Base-by-base conservation (phyloP, 2,113 vertebrate species). In the Scomber japonicus region DNA sequence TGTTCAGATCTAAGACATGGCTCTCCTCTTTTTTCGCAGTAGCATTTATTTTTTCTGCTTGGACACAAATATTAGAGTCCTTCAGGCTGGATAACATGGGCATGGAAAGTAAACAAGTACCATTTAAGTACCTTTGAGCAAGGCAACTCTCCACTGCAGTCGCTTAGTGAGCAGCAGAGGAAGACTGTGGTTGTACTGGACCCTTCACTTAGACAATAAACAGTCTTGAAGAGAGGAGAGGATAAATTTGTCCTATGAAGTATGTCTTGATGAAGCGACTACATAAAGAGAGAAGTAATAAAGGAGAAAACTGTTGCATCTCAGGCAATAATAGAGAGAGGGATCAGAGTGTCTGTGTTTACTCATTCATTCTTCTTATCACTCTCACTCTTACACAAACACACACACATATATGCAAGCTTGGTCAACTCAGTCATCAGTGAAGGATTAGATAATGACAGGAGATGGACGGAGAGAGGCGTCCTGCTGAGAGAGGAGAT, bases 381-480 rank as follows among this genome's bases (percentile, higher is more conserved):
- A 70, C 51, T 11, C 61, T 27, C 24, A 27, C 24, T 48, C 35
- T 31, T 30, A 48, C 65, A 66, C 66, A 59, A 55, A 63, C 64
- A 69, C 56, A 46, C 68, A 21, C 21, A 61, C 71, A 75, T 30
- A 66, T 0, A 75, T 49, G 68, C 66, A 80, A 12, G 2, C 61
- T 63, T 11, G 40, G 63, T 15, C 44, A 70, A 78, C 76, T 91
- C 83, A 69, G 80, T 88, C 82, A 84, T 85, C 78, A 80, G 35
- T 56, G 50, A 62, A 9, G 71, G 78, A 89, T 83, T 68, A 91
- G 90, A 90, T 88, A 84, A 80, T 90, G 83, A 80, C 77, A 81
- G 87, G 69, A 83, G 86, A 90, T 80, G 73, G 82, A 84, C 12
- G 16, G 53, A 62, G 74, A 78, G 61, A 66, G 80, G 55, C 19